A percentile compares a stretch with the other conserved stretches of the same genome.
These are phyloP conservation scores for Craseonycteris thonglongyai DNA, from an alignment of 2,113 vertebrate species.

Conservation along the genomic window DNA sequence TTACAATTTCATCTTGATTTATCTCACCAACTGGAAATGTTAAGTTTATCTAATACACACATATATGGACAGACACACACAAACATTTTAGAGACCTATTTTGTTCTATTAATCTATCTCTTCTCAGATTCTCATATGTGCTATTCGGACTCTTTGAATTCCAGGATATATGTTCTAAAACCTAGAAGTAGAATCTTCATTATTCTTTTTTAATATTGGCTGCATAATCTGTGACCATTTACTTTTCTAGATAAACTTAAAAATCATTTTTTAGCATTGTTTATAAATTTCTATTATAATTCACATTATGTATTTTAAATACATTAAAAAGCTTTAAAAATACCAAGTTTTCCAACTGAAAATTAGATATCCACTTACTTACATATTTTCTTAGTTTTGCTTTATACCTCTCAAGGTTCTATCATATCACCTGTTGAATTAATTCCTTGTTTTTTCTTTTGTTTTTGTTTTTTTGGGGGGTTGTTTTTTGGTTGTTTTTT, in stretches of 20 bases:
- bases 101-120: neutral
- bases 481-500: neutral
- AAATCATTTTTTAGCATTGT: neutral
- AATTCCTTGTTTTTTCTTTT: neutral
- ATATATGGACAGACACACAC: neutral
- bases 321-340: neutral
- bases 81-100: neutral
- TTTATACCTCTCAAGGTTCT: neutral
- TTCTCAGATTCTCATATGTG: neutral
- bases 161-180: neutral
- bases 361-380: neutral
- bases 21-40: neutral
- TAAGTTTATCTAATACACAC: neutral
- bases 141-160: neutral
- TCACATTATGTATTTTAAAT: neutral
- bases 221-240: neutral
- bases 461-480: neutral
- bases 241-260: slow-evolving; percentile 16
- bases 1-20: neutral
- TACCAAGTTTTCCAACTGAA: neutral
- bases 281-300: neutral
- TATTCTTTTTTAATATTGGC: neutral
- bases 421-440: neutral
- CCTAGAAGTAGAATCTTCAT: neutral
- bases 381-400: neutral